Conservation (phyloP, 1,140 invertebrate species). For the Aphelenchoides fujianensis region DNA sequence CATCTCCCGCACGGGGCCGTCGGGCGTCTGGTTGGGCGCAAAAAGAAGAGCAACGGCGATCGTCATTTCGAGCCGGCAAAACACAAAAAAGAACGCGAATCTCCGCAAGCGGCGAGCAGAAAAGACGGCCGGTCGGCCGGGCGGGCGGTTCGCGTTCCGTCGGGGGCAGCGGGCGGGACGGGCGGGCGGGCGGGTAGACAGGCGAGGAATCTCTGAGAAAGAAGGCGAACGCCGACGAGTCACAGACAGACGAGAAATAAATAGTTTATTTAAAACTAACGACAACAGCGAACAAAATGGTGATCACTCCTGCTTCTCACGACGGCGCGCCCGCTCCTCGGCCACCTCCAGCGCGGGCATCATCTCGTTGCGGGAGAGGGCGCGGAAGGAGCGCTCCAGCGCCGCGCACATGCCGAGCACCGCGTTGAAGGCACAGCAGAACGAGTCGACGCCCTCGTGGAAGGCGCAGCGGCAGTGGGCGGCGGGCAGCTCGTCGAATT, state of each 20-base stretch:
- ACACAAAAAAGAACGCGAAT: background rate
- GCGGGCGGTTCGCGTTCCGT: background rate
- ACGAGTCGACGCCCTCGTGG: background rate
- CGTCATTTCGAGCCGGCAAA: background rate
- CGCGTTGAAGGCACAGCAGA: background rate
- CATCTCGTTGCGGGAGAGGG: slow-evolving; percentile 7
- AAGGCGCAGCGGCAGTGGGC: background rate
- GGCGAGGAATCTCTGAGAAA: too few species aligned
- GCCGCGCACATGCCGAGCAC: slow-evolving; percentile 1
- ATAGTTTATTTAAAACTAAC: background rate
- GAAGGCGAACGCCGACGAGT: too few species aligned
- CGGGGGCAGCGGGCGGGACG: background rate
- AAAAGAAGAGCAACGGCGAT: background rate
- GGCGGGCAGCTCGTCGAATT: background rate
- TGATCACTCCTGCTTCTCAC: background rate
- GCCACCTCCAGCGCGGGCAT: slow-evolving; percentile 2
- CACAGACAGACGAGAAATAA: background rate
- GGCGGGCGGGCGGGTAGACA: too few species aligned
- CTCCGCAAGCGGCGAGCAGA: background rate
- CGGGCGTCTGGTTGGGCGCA: too few species aligned
- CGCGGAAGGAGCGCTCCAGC: slow-evolving; percentile 10
- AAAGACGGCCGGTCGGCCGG: background rate
- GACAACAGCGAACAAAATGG: background rate
- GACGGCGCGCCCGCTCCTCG: too few species aligned
- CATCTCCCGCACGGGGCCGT: background rate